phyloP scores from a whole-genome alignment of 2,113 vertebrate genomes.

The Oxygymnocypris stewartii region DNA sequence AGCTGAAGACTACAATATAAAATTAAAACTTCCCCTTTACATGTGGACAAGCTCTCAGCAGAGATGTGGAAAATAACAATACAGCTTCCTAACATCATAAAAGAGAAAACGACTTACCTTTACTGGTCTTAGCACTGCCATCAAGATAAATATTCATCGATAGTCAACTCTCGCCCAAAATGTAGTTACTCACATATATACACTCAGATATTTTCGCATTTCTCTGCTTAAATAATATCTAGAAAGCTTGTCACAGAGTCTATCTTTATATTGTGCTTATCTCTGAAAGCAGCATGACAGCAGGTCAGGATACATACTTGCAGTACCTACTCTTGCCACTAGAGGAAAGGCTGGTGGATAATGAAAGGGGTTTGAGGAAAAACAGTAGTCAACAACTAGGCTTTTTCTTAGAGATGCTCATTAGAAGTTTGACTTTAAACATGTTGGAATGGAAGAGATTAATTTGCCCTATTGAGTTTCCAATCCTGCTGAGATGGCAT shows the following conservation, averaged over 20 bases:
- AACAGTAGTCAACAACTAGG: neutral
- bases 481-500: slow-evolving; percentile 11
- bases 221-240: slow-evolving; percentile 40
- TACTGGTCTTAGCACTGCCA: neutral
- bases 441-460: neutral
- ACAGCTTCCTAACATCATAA: neutral
- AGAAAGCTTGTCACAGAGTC: slow-evolving; percentile 34
- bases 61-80: neutral
- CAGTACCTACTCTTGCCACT: slow-evolving; percentile 16
- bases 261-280: slow-evolving; percentile 55
- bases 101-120: neutral
- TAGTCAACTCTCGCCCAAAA: slow-evolving; percentile 5
- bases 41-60: neutral
- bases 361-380: neutral
- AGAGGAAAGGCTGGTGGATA: slow-evolving; percentile 28
- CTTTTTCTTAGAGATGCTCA: slow-evolving; percentile 15
- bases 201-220: slow-evolving; percentile 29
- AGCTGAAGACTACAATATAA: slow-evolving; percentile 15
- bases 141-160: neutral
- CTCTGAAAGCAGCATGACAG: slow-evolving; percentile 54
- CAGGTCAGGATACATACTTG: neutral
- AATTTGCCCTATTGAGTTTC: neutral
- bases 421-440: neutral
- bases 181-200: slow-evolving; percentile 13
- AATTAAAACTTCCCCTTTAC: slow-evolving; percentile 7